Evolutionary conservation across 2,888 invertebrate genomes (phyloP), one percentile per base, ranked within the genome.

Genomic region (Amblyteles armatorius): DNA sequence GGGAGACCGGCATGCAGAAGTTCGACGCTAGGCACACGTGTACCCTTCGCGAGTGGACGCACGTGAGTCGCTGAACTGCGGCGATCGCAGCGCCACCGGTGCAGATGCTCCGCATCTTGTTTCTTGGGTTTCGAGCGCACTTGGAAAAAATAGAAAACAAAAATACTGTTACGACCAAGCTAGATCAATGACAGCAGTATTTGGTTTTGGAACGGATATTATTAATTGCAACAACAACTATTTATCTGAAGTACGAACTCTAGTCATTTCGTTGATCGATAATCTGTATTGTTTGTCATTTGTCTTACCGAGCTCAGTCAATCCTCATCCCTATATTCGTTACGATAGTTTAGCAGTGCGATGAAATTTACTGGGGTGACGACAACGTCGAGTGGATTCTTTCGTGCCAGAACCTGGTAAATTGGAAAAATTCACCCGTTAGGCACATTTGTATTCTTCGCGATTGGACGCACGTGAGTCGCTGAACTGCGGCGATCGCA

Each of bases 21-120:
- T 83, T 80, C 77, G 71, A 73, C 82, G 85, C 26, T 26, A 77
- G 44, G 79, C 76, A 86, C 86, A 84, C 82, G 84, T 84, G 84
- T 84, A 82, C 84, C 73, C 69, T 79, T 72, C 72, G 79, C 78
- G 72, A 86, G 67, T 79, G 82, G 82, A 74, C 72, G 72, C 86
- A 86, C 82, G 86, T 82, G 86, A 81, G 78, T 57, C 71, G 78
- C 36, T 74, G 52, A 78, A 40, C 67, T 13, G 19, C 52, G 74
- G n/a, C 77, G 68, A 77, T 50, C 57, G 78, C 79, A 74, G 71
- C 79, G 82, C 82, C 86, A 63, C 82, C 79, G 22, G 22, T 74
- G 73, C 33, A 22, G 36, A 63, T 60, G 78, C 57, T 40, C 44
- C 11, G n/a, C 6, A n/a, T 52, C 60, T 73, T 22, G 16, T 60